Base-by-base conservation (phyloP, 2,888 invertebrate species). In the Synergus gifuensis region DNA sequence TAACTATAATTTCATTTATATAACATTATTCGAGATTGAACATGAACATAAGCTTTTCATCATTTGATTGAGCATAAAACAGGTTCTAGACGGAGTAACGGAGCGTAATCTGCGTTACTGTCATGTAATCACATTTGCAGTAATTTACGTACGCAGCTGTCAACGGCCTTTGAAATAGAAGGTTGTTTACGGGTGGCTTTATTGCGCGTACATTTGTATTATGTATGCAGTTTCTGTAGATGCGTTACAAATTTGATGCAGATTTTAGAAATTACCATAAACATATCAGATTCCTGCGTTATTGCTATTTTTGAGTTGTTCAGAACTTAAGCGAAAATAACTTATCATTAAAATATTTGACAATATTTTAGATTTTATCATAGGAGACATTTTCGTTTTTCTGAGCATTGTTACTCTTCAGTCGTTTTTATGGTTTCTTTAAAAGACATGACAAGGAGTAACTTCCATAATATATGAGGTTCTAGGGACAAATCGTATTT, bases 61-160 rank as follows among this genome's bases (percentile, higher is more conserved):
- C 54, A 54, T 54, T n/a, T n/a, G 54, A 54, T 54, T 54, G 54
- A 18, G 54, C 16, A 18, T 18, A 54, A 54, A 54, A 54, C 54
- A n/a, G 54, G n/a, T 9, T 18, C 5, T 54, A 54, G 54, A n/a
- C n/a, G 54, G 54, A 54, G 54, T 54, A 54, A 54, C 54, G n/a
- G 54, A 54, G 54, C 54, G 54, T 54, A 54, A 54, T 54, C 54
- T 54, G 54, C n/a, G 54, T 18, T n/a, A 54, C n/a, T 54, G 49
- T 49, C 54, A 54, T 54, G 54, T 54, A 54, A 54, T 54, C 54
- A 54, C 54, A 54, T 54, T 54, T 54, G 54, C 54, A n/a, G 54
- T 54, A 54, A 54, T 54, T 54, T 54, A 54, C 54, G 54, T n/a
- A 54, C n/a, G 54, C 2, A 8, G 54, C 54, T 54, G 54, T 54